A percentile compares a stretch with the other conserved stretches of the same genome.
phyloP scores from a whole-genome alignment of 2,113 vertebrate genomes.

The Actenoides hombroni region DNA sequence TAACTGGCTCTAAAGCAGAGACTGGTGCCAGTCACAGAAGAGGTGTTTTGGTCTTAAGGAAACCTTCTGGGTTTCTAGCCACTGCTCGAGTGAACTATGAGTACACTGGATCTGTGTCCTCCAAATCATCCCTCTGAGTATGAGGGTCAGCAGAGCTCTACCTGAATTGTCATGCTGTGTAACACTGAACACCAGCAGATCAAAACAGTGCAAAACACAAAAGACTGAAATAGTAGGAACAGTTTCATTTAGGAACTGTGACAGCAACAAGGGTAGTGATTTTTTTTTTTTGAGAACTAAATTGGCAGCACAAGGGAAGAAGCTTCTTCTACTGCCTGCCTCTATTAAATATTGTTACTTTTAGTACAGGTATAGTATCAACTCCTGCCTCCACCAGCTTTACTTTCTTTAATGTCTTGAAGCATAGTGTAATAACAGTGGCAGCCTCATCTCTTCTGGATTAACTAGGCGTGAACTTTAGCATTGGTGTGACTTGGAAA shows the following conservation, averaged over 20 bases:
- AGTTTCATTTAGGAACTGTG: not conserved
- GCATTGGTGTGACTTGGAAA: not conserved
- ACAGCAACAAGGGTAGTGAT: not conserved
- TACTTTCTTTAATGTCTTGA: not conserved
- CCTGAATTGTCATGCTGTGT: not conserved
- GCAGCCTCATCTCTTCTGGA: not conserved
- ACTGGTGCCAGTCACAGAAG: not conserved
- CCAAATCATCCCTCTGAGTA: not conserved
- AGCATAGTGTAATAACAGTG: not conserved
- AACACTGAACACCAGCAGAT: not conserved
- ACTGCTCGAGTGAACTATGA: not conserved
- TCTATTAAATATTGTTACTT: not conserved
- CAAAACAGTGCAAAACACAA: not conserved
- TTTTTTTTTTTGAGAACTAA: not conserved
- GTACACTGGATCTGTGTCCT: not conserved
- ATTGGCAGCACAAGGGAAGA: not conserved
- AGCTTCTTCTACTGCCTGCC: not conserved
- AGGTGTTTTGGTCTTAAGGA: not conserved
- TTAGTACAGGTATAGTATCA: not conserved
- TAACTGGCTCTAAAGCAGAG: not conserved
- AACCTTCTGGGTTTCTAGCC: not conserved
- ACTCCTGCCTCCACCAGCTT: not conserved
- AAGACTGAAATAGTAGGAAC: not conserved
- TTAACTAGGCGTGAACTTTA: not conserved
- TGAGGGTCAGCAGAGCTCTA: not conserved